Conservation (phyloP, 2,888 invertebrate genomes). For the Liopterus haemorrhoidalis region DNA sequence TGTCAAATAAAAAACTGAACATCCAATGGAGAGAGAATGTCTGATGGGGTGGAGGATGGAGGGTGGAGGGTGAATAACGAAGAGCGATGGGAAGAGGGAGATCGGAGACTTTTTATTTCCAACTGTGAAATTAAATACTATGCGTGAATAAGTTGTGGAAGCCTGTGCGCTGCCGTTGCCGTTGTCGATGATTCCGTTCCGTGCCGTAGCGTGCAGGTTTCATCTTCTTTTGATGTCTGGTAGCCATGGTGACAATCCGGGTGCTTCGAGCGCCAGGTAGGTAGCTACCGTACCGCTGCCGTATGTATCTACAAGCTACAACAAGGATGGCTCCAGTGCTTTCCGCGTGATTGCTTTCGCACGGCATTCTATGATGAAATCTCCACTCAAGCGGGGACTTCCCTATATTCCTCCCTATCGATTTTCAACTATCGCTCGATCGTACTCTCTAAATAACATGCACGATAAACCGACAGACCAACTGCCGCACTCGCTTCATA, state of each 20-base stretch:
- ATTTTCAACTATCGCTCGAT: slow-evolving; percentile 10
- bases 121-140: too few relatives aligned
- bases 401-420: slow-evolving; percentile 11
- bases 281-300: slow-evolving; percentile 8
- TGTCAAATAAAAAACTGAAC: too few relatives aligned
- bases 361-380: slow-evolving; percentile 23
- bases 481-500: slow-evolving; percentile 17
- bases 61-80: too few relatives aligned
- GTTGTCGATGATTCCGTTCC: background rate
- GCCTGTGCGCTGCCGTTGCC: too few relatives aligned
- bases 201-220: slow-evolving; percentile 21
- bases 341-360: slow-evolving; percentile 25
- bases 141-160: too few relatives aligned
- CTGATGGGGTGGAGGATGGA: too few relatives aligned
- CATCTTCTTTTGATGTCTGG: slow-evolving; percentile 27
- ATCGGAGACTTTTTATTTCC: too few relatives aligned
- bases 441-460: slow-evolving; percentile 19
- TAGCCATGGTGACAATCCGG: slow-evolving; percentile 23
- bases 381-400: slow-evolving; percentile 15
- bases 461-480: slow-evolving; percentile 21
- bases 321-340: slow-evolving; percentile 20
- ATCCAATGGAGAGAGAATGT: too few relatives aligned
- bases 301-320: slow-evolving; percentile 17
- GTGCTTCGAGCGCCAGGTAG: slow-evolving; percentile 3
- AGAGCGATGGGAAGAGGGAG: too few relatives aligned